These are phyloP conservation scores for Drosophila nebulosa DNA, from an alignment of 1,140 invertebrate genomes.

Conservation along the genomic window DNA sequence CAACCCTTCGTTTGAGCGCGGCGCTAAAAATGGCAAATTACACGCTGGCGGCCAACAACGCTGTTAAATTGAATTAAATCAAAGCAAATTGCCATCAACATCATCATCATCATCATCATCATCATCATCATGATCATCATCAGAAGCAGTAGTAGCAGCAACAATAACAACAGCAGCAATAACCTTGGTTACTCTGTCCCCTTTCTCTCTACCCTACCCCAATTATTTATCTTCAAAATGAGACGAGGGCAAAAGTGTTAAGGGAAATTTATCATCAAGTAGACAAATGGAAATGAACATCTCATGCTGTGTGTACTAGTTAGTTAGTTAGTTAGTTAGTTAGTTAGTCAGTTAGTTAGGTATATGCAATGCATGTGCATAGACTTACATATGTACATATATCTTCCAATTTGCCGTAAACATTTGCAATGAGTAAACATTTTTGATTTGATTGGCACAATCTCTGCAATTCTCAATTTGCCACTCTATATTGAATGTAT, in stretches of 20 bases:
- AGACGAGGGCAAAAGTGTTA: background rate
- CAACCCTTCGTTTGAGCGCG: slow-evolving; percentile 21
- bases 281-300: background rate
- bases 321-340: background rate
- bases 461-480: background rate
- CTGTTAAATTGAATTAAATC: slow-evolving; percentile 74
- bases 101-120: slow-evolving; percentile 19
- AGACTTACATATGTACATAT: background rate
- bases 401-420: background rate
- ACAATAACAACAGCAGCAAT: slow-evolving; percentile 24
- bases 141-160: slow-evolving; percentile 17
- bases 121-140: slow-evolving; percentile 20
- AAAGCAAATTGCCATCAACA: slow-evolving; percentile 71
- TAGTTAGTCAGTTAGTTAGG: background rate
- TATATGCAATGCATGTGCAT: background rate
- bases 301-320: background rate
- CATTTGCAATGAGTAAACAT: background rate
- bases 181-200: slow-evolving; percentile 42
- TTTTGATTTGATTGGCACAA: background rate
- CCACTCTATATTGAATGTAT: background rate
- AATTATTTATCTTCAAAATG: background rate
- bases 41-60: slow-evolving; percentile 30
- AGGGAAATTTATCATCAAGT: background rate
- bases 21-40: slow-evolving; percentile 52
- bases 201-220: background rate